Conservation (phyloP, 2,888 invertebrate species). For the Xanthia icteritia region DNA sequence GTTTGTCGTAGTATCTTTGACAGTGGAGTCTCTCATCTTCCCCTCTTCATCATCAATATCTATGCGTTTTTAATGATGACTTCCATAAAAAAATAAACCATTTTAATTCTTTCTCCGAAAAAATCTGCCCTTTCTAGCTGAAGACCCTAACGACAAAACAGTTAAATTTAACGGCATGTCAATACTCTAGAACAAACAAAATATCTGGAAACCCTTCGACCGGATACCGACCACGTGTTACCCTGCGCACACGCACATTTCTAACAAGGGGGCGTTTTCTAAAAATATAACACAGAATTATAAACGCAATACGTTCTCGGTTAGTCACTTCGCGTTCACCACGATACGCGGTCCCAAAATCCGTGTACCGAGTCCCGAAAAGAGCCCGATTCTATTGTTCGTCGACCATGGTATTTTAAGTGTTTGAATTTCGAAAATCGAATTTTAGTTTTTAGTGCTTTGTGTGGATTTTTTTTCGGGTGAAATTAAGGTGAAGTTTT, state of each 20-base stretch:
- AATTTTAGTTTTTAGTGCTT: constrained; percentile 39
- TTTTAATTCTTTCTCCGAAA: constrained; percentile 7
- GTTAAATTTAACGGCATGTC: constrained; percentile 53
- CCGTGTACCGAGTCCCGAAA: constrained; percentile 46
- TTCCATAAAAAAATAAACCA: neutral
- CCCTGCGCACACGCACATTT: constrained; percentile 74
- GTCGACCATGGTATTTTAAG: constrained; percentile 62
- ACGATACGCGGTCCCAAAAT: constrained; percentile 69
- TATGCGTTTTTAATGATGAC: constrained; percentile 2
- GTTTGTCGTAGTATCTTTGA: no score
- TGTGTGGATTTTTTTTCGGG: constrained; percentile 35
- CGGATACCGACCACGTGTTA: constrained; percentile 84
- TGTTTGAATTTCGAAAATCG: constrained; percentile 54
- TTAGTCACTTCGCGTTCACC: constrained; percentile 82
- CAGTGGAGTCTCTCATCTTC: no score
- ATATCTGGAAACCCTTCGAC: constrained; percentile 78
- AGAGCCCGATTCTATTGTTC: constrained; percentile 55
- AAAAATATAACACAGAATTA: constrained; percentile 85
- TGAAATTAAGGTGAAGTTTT: constrained; percentile 13
- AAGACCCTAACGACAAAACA: constrained; percentile 14
- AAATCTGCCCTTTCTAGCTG: neutral
- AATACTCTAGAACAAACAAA: constrained; percentile 63
- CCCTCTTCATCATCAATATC: no score
- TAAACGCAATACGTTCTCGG: constrained; percentile 75
- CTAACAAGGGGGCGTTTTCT: constrained; percentile 88